A percentile compares a stretch with the other conserved stretches of the same genome.
phyloP scores from a whole-genome alignment of 2,888 invertebrate genomes.

The Clanis bilineata region DNA sequence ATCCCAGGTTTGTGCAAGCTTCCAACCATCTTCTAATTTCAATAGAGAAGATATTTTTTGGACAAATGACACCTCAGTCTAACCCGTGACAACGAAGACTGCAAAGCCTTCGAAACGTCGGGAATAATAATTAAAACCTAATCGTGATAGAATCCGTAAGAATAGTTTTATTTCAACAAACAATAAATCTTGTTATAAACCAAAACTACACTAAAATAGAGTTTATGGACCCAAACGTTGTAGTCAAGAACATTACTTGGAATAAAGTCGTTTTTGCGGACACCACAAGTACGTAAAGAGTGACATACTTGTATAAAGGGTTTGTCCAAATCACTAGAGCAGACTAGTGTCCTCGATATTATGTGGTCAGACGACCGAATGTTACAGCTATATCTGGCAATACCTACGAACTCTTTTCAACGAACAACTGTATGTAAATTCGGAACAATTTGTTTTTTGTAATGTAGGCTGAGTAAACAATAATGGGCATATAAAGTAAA shows the following conservation, averaged over 20 bases:
- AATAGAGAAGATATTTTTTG: too few species aligned
- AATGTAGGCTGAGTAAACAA: too few species aligned
- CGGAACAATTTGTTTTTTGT: neutral
- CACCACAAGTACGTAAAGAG: constrained; percentile 12
- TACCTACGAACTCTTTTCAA: neutral
- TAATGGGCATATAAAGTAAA: neutral
- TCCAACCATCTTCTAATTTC: too few species aligned
- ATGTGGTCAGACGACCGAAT: constrained; percentile 18
- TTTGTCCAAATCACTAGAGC: constrained; percentile 5
- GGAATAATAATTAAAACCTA: too few species aligned
- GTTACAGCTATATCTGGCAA: constrained; percentile 1
- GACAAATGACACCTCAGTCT: too few species aligned
- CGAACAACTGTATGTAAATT: neutral
- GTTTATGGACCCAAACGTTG: neutral
- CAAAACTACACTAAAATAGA: too few species aligned
- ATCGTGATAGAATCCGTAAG: too few species aligned
- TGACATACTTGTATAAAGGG: neutral
- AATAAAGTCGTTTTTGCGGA: neutral
- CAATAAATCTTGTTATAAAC: too few species aligned
- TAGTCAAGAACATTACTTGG: neutral
- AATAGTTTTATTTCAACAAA: too few species aligned
- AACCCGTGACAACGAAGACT: too few species aligned
- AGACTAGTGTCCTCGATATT: neutral
- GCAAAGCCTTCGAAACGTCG: too few species aligned
- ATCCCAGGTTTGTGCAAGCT: too few species aligned